Base-by-base conservation (phyloP, 2,797 vertebrate genomes). In the Nasua narica region DNA sequence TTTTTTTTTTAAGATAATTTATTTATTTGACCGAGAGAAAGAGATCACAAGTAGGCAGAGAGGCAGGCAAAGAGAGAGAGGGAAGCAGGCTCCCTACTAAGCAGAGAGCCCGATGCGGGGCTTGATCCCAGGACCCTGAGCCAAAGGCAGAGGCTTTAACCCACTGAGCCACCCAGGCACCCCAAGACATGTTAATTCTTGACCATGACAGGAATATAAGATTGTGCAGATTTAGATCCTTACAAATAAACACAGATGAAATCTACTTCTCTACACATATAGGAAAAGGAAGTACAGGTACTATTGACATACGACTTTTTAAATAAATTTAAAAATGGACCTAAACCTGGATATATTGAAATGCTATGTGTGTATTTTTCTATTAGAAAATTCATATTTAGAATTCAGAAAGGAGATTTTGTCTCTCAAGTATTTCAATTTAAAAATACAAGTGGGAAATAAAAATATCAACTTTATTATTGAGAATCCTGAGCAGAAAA, bases 181-280 rank as follows among this genome's bases (percentile, higher is more conserved):
- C n/a, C n/a, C 43, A 40, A 76, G 18, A 35, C 74, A 48, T 83
- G 19, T 43, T 29, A 60, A 58, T 32, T 29, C 21, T 67, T 40
- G 13, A 46, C 19, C 4, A 11, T 62, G 35, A 43, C 0, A 43
- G 6, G 11, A 92, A 16, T 40, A 23, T 21, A 92, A 48, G 9
- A 50, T 21, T 54, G 12, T 48, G 76, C 46, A 62, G 19, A 32
- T 1, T 25, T 29, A 87, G 23, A 29, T 40, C 2, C 0, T 52
- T 50, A 60, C 14, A 82, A 60, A 72, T 58, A 29, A 65, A n/a
- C 16, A 72, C 1, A 14, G 13, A 32, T 74, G 21, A 83, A 29
- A 46, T 54, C 11, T 4, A 4, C 29, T 0, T 3, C 2, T 4
- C 12, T 32, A n/a, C n/a, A 52, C 1, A 56, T 27, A 65, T 2